Evolutionary conservation across 2,888 invertebrate genomes (phyloP), one percentile per base, ranked within the genome.

Genomic region (Microdon myrmicae): DNA sequence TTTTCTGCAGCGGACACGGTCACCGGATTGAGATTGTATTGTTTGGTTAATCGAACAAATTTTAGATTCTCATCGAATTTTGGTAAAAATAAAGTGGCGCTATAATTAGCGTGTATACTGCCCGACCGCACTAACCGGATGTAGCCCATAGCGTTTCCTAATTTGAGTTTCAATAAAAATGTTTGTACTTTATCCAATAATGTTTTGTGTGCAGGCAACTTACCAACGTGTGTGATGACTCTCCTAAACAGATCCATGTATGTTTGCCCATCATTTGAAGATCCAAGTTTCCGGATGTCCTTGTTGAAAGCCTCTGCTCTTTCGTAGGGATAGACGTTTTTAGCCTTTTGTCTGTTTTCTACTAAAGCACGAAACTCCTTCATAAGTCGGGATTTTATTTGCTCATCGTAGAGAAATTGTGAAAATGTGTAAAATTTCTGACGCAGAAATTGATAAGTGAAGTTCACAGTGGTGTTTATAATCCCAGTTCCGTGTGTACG

Each of bases 371-470:
- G 86, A 61, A 92, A 83, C 77, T 96, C 96, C 79, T 95, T 94
- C 68, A 94, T 85, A 2, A 99, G 83, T 49, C 95, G 85, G 0
- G 96, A 96, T 79, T 97, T 96, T 38, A 99, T 96, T 73, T 96
- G 96, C 79, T 99, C 99, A 76, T 98, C 97, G 75, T 91, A 97
- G 79, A 99, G 87, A 77, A 98, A 98, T 79, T 97, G 96, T 0
- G 97, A 97, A 77, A 99, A 94, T 1, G 90, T 90, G 71, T 90
- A 91, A 73, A 99, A 90, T 78, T 97, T 96, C 70, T 93, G 90
- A 68, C 93, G 86, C 68, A 98, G 82, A 80, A 96, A 97, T 80
- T 96, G 96, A 80, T 95, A 95, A 0, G 92, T 92, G 71, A 91
- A 93, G 75, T 95, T 95, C 0, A 90, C 94, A 0, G 95, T 94